A percentile compares a stretch with the other conserved stretches of the same genome.
Conservation (phyloP, 2,113 vertebrate species). For the Elephantulus edwardii region DNA sequence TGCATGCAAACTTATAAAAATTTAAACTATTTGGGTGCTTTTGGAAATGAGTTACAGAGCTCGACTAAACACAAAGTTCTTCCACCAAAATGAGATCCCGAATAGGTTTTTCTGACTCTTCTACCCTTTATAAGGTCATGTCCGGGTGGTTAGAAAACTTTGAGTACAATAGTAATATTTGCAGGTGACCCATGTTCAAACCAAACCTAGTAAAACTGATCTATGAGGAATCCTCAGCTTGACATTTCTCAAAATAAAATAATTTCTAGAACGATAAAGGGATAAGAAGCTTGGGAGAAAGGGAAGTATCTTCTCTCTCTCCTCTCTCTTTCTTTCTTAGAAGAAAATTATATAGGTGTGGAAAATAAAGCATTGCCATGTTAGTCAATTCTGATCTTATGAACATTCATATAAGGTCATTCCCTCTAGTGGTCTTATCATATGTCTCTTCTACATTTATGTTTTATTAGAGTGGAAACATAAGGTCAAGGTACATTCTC, state of each 20-base stretch:
- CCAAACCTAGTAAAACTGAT: not conserved
- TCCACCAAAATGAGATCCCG: slow-evolving; percentile 50
- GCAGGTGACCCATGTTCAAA: slow-evolving; percentile 3
- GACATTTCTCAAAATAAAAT: not conserved
- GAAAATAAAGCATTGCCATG: too few species aligned
- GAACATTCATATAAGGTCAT: not conserved
- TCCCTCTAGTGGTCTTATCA: not conserved
- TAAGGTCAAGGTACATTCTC: not conserved
- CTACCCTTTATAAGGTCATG: not conserved
- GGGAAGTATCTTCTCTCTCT: not conserved
- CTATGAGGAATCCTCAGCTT: not conserved
- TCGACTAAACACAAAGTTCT: slow-evolving; percentile 46
- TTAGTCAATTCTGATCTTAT: not conserved
- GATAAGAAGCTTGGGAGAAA: not conserved
- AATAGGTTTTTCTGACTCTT: not conserved
- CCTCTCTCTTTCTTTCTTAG: not conserved
- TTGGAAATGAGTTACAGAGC: slow-evolving; percentile 70
- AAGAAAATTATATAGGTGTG: not conserved
- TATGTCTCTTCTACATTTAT: not conserved
- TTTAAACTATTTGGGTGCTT: slow-evolving; percentile 74
- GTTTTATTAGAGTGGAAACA: not conserved
- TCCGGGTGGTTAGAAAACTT: not conserved
- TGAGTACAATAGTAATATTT: not conserved
- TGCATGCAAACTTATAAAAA: slow-evolving; percentile 74
- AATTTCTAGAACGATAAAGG: slow-evolving; percentile 24